Percentiles rank a stretch among this genome's conserved stretches.
These are phyloP conservation scores for Danionella cerebrum DNA, from an alignment of 2,113 vertebrate genomes.

Conservation along the genomic window DNA sequence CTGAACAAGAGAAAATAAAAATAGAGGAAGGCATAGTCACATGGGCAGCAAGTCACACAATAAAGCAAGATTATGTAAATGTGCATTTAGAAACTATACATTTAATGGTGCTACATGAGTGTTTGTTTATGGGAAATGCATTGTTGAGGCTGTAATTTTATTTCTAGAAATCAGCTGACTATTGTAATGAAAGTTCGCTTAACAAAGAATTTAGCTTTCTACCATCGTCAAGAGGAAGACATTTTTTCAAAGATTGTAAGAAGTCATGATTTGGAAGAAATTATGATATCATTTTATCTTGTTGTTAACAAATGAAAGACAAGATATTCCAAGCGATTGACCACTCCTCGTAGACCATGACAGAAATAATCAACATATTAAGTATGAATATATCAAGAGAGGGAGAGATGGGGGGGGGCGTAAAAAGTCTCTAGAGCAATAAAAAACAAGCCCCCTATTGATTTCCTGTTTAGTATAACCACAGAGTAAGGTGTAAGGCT, in stretches of 20 bases:
- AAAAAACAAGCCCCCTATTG: conserved; percentile 12
- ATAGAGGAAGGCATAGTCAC: background rate
- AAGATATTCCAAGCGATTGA: background rate
- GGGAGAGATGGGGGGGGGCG: background rate
- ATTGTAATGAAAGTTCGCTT: no score
- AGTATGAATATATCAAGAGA: background rate
- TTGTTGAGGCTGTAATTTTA: no score
- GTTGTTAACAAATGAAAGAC: background rate
- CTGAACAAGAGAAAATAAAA: background rate
- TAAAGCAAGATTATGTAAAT: background rate
- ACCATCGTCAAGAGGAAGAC: background rate
- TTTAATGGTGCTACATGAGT: background rate
- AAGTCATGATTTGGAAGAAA: no score
- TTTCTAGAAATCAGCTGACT: no score
- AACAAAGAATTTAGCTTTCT: background rate
- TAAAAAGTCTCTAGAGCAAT: conserved; percentile 8
- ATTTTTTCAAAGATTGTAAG: background rate
- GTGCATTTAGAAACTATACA: background rate
- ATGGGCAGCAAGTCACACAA: conserved; percentile 2
- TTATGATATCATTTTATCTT: background rate
- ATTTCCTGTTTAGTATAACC: conserved; percentile 22
- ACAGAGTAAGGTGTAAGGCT: background rate
- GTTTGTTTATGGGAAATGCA: no score
- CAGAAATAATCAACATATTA: background rate
- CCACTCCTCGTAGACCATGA: background rate